These are phyloP conservation scores for Melitaea cinxia DNA, from an alignment of 1,140 invertebrate genomes.

Conservation along the genomic window DNA sequence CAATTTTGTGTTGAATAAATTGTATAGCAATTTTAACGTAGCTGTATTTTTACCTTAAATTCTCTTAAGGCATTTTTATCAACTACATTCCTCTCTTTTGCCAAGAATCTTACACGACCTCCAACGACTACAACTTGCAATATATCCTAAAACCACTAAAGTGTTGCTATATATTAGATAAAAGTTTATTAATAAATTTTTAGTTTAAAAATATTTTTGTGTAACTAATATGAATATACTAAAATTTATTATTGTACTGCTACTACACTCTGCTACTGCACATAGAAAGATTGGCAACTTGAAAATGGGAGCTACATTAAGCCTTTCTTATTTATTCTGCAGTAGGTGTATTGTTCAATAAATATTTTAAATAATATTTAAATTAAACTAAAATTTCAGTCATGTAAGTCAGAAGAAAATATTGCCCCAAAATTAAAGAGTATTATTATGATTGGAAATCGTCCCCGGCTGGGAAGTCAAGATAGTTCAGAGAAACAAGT, in stretches of 20 bases:
- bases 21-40: conserved; percentile 22
- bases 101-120: conserved; percentile 1
- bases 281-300: too few species aligned
- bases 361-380: background rate
- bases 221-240: background rate
- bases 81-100: background rate
- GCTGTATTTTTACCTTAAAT: conserved; percentile 8
- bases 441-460: conserved; percentile 57
- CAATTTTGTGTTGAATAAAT: conserved; percentile 25
- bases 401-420: conserved; percentile 52
- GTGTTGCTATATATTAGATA: background rate
- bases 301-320: too few species aligned
- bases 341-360: too few species aligned
- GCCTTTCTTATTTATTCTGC: too few species aligned
- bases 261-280: too few species aligned
- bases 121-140: background rate
- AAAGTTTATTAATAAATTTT: background rate
- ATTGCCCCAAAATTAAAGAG: conserved; percentile 64
- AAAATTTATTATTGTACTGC: too few species aligned
- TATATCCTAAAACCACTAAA: background rate
- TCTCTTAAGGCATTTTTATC: conserved; percentile 5
- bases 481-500: conserved; percentile 71
- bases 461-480: conserved; percentile 54
- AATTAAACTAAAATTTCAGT: conserved; percentile 43
- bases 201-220: background rate